These are phyloP conservation scores for Synanthedon myopaeformis DNA, from an alignment of 2,888 invertebrate genomes.

Conservation along the genomic window DNA sequence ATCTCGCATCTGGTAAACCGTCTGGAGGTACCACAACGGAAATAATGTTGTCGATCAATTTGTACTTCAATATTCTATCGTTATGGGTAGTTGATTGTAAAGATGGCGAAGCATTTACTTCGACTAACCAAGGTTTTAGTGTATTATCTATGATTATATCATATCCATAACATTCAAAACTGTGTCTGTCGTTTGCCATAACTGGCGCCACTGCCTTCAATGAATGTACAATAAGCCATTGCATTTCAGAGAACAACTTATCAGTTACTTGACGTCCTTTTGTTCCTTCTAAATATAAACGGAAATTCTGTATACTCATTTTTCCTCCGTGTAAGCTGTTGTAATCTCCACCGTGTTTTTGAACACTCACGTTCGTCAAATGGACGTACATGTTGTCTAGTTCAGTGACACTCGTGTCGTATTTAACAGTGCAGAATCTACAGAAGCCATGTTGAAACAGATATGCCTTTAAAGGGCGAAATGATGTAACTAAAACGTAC, in stretches of 20 bases:
- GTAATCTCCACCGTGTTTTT: slow-evolving; percentile 96
- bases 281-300: slow-evolving; percentile 91
- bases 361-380: slow-evolving; percentile 96
- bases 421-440: slow-evolving; percentile 96
- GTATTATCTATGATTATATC: slow-evolving; percentile 96
- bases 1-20: slow-evolving; percentile 89
- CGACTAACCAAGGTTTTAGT: slow-evolving; percentile 94
- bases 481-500: slow-evolving; percentile 93
- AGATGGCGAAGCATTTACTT: slow-evolving; percentile 96
- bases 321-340: slow-evolving; percentile 96
- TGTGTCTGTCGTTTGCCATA: slow-evolving; percentile 94
- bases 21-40: slow-evolving; percentile 90
- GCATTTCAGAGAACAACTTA: slow-evolving; percentile 89
- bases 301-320: slow-evolving; percentile 92
- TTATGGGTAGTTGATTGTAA: slow-evolving; percentile 94
- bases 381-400: slow-evolving; percentile 96
- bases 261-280: slow-evolving; percentile 90
- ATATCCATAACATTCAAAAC: slow-evolving; percentile 95
- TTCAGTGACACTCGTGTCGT: slow-evolving; percentile 89
- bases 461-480: slow-evolving; percentile 93
- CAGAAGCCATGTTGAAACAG: slow-evolving; percentile 94
- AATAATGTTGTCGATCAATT: slow-evolving; percentile 92
- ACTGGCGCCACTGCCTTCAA: slow-evolving; percentile 93
- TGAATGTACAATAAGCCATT: slow-evolving; percentile 93
- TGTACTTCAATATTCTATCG: slow-evolving; percentile 93